These are phyloP conservation scores for Linnaemya vulpina DNA, from an alignment of 2,888 invertebrate species.

Conservation along the genomic window DNA sequence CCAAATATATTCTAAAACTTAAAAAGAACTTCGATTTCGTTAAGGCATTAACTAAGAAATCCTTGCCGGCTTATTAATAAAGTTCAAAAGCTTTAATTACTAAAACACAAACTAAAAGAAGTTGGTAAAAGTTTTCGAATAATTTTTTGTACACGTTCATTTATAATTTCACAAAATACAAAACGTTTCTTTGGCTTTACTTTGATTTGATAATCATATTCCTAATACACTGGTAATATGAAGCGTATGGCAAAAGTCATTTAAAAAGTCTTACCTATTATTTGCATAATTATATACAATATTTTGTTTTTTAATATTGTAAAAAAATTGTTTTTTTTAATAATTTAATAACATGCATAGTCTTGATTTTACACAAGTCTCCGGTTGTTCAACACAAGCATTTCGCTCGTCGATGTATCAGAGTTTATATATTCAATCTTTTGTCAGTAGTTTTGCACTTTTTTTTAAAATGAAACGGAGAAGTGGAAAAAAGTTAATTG, in stretches of 20 bases:
- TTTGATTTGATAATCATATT: background rate
- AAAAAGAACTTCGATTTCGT: no score
- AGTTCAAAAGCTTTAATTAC: background rate
- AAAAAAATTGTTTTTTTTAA: slow-evolving; percentile 6
- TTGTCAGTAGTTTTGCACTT: slow-evolving; percentile 47
- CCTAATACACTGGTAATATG: background rate
- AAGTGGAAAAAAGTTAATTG: slow-evolving; percentile 36
- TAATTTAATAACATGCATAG: slow-evolving; percentile 54
- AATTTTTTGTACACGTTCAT: background rate
- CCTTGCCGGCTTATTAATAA: no score
- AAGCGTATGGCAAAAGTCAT: slow-evolving; percentile 9
- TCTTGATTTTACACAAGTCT: slow-evolving; percentile 40
- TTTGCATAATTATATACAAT: slow-evolving; percentile 63
- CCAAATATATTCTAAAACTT: no score
- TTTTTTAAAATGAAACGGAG: slow-evolving; percentile 47
- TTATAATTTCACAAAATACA: slow-evolving; percentile 2
- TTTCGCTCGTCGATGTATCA: slow-evolving; percentile 46
- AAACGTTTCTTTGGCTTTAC: background rate
- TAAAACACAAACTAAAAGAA: background rate
- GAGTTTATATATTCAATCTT: slow-evolving; percentile 1
- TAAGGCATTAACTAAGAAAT: no score
- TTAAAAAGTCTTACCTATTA: slow-evolving; percentile 41
- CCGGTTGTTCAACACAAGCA: slow-evolving; percentile 27
- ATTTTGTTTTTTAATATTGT: background rate
- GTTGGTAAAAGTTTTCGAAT: background rate